Evolutionary conservation across 2,888 invertebrate species (phyloP), one percentile per base, ranked within the genome.

Genomic region (Drosophila pseudotakahashii): DNA sequence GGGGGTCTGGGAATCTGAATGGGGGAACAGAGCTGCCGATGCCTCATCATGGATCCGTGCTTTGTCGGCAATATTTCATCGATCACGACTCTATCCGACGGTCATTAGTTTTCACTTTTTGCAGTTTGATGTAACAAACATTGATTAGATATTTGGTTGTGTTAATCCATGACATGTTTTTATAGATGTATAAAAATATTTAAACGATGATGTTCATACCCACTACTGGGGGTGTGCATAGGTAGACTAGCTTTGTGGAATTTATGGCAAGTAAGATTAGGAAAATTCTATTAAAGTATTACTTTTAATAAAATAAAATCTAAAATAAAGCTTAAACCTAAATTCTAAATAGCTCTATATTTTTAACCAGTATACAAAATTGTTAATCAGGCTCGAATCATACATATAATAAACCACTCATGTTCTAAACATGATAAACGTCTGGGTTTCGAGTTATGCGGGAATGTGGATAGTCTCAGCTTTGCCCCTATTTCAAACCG

Each of bases 11-110:
- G 63, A 44, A 44, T 42, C 52, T 16, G 44, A 64, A 23, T 37
- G 39, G 66, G 66, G 39, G 54, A 66, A 30, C 26, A 19, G 19
- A 50, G 19, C 14, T 50, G 37, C 11, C 52, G 39, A 19, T 34
- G 52, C 30, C 58, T 39, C 11, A 30, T 37, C 19, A 53, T 23
- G 53, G 58, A 50, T 39, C 23, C 11, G 30, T 16, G 53, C 44
- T 39, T 63, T 19, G 51, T 37, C 51, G 66, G 66, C 45, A 66
- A 41, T 63, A 61, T 63, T 63, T 54, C 66, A 66, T 66, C 66
- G 66, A 66, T 66, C 66, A 66, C 66, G 66, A 66, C 61, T 34
- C 47, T 30, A 37, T 45, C 16, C 48, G 34, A 23, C 52, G 32
- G 16, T 37, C 53, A 64, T 64, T 52, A 64, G 30, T 23, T 64